phyloP scores from a whole-genome alignment of 1,140 invertebrate species.

The Geopemphigus sp. region DNA sequence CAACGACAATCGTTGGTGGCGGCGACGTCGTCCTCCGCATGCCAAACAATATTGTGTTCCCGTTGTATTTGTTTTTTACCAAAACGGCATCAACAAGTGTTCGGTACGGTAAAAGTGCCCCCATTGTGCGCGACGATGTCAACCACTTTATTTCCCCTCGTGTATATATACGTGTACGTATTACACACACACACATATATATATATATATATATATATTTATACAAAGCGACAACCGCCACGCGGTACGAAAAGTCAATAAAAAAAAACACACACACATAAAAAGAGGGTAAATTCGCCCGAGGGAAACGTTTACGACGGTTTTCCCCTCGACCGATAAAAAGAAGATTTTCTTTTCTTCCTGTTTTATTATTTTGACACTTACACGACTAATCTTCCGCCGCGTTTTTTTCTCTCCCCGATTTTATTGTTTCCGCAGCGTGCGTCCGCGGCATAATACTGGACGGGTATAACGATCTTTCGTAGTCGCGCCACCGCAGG shows the following conservation, averaged over 20 bases:
- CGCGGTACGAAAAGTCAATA: constrained; percentile 43
- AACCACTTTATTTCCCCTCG: constrained; percentile 47
- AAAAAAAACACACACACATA: neutral
- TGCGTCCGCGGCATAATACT: too few species aligned
- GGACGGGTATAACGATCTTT: too few species aligned
- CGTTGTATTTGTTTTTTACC: constrained; percentile 27
- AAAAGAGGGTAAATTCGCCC: constrained; percentile 44
- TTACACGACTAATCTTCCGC: constrained; percentile 38
- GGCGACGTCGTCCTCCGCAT: too few species aligned
- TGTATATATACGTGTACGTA: neutral
- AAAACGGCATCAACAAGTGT: constrained; percentile 37
- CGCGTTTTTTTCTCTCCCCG: neutral
- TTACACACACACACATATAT: too few species aligned
- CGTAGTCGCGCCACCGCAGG: too few species aligned
- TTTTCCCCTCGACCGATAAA: constrained; percentile 45
- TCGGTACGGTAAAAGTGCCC: constrained; percentile 23
- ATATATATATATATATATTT: neutral
- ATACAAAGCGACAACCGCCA: constrained; percentile 24
- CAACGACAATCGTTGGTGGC: neutral
- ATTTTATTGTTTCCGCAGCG: constrained; percentile 14
- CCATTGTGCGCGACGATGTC: constrained; percentile 34
- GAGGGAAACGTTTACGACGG: constrained; percentile 46
- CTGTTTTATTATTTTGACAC: constrained; percentile 39
- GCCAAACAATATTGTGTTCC: constrained; percentile 7
- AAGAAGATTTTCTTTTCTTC: constrained; percentile 39